phyloP scores from a whole-genome alignment of 2,797 vertebrate species.

The Sitta carolinensis region DNA sequence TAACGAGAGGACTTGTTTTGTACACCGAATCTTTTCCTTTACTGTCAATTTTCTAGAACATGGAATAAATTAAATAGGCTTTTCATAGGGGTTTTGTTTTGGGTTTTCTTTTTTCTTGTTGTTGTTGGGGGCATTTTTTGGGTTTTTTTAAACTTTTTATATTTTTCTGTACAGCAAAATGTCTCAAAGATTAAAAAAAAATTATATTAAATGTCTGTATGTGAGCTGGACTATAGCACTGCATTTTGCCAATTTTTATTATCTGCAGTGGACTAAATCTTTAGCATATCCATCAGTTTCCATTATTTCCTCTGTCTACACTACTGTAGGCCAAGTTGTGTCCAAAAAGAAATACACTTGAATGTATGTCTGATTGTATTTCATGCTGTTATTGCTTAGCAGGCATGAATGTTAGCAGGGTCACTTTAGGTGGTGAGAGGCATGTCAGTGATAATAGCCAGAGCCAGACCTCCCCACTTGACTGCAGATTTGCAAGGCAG shows the following conservation, averaged over 20 bases:
- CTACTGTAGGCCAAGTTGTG: neutral
- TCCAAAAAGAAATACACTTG: neutral
- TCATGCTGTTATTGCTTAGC: neutral
- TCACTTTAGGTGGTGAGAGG: conserved; percentile 27
- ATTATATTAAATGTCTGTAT: neutral
- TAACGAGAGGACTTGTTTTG: neutral
- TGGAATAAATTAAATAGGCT: neutral
- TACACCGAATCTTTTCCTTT: neutral
- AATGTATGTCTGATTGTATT: conserved; percentile 31
- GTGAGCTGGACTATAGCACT: neutral
- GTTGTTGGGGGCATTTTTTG: neutral
- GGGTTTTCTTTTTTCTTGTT: neutral
- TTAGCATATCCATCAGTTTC: neutral
- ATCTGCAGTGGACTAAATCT: neutral
- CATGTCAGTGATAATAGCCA: conserved; percentile 24
- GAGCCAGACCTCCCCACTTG: conserved; percentile 5
- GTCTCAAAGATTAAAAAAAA: neutral
- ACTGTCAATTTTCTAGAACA: neutral
- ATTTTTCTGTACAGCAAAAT: neutral
- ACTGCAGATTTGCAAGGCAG: conserved; percentile 46
- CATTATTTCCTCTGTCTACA: neutral
- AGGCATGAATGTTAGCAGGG: conserved; percentile 26
- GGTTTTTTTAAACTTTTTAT: neutral
- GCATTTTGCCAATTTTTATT: neutral
- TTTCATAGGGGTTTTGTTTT: neutral